phyloP scores from a whole-genome alignment of 2,888 invertebrate genomes.

The Emmelina monodactyla region DNA sequence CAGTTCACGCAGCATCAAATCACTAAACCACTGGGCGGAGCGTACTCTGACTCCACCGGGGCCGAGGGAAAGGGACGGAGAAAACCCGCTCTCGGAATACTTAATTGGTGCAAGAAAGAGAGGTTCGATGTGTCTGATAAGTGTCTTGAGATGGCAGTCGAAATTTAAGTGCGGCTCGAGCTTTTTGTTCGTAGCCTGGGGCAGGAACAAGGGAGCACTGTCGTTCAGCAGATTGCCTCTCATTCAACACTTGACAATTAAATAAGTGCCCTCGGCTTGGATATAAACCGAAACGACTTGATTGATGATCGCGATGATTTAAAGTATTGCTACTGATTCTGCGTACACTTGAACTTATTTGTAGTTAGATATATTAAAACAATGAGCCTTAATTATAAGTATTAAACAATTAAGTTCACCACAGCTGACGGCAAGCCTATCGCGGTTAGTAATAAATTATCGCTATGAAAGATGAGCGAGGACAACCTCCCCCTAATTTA shows the following conservation, averaged over 20 bases:
- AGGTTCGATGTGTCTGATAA: conserved; percentile 34
- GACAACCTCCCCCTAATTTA: conserved; percentile 55
- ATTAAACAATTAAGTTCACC: neutral
- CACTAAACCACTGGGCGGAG: conserved; percentile 67
- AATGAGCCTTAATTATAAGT: conserved; percentile 3
- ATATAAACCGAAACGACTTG: conserved; percentile 52
- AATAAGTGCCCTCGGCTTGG: conserved; percentile 53
- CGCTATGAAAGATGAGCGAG: conserved; percentile 28
- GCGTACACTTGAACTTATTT: conserved; percentile 4
- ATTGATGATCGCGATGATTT: conserved; percentile 52
- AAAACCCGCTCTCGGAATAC: conserved; percentile 25
- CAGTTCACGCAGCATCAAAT: conserved; percentile 68
- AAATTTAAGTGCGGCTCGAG: conserved; percentile 53
- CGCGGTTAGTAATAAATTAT: conserved; percentile 26
- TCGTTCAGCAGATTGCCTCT: conserved; percentile 61
- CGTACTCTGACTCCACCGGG: conserved; percentile 59
- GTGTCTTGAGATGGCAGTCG: conserved; percentile 46
- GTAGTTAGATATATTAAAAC: neutral
- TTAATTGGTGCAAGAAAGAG: conserved; percentile 36
- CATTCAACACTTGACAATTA: conserved; percentile 62
- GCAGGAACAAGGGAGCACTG: conserved; percentile 57
- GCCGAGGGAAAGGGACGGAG: conserved; percentile 49
- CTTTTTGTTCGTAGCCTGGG: conserved; percentile 55
- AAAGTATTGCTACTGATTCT: conserved; percentile 54
- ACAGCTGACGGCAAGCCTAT: too few relatives aligned